These are phyloP conservation scores for Pseudachorutes palmiensis DNA, from an alignment of 1,140 invertebrate genomes.

Conservation along the genomic window DNA sequence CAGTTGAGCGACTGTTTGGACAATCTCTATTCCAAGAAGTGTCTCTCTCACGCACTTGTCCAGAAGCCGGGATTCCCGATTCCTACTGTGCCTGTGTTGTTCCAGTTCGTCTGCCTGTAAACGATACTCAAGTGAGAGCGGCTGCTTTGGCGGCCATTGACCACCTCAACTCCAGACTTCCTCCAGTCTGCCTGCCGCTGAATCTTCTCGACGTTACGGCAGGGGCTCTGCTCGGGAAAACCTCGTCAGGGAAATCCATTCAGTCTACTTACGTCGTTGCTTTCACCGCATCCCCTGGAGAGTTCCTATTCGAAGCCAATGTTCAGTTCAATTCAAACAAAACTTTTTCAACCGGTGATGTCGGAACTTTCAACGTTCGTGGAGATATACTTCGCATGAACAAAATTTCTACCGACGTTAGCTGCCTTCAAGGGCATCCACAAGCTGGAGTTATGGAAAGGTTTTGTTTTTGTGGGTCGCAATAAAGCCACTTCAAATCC, in stretches of 20 bases:
- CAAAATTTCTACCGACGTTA: constrained; percentile 25
- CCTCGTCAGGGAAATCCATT: background rate
- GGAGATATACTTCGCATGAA: constrained; percentile 26
- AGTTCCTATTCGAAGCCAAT: constrained; percentile 30
- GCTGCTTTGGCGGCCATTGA: constrained; percentile 14
- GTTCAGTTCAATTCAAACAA: constrained; percentile 12
- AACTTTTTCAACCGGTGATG: background rate
- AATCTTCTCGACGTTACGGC: constrained; percentile 17
- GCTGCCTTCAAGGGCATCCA: too few species aligned
- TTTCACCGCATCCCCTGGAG: constrained; percentile 27
- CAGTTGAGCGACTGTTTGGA: constrained; percentile 13
- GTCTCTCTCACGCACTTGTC: constrained; percentile 18
- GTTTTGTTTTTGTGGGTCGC: constrained; percentile 27
- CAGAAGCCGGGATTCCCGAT: constrained; percentile 25
- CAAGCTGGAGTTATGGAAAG: constrained; percentile 21
- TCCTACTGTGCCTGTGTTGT: constrained; percentile 30
- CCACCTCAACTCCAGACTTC: constrained; percentile 25
- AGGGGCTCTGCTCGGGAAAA: constrained; percentile 5
- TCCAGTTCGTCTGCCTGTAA: constrained; percentile 14
- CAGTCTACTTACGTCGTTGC: constrained; percentile 22
- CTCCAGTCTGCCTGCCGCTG: constrained; percentile 14
- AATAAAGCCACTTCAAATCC: too few species aligned
- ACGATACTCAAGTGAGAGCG: background rate
- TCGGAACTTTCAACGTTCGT: background rate
- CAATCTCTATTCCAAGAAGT: constrained; percentile 26